A percentile compares a stretch with the other conserved stretches of the same genome.
Conservation (phyloP, 1,140 invertebrate species). For the Heliconius congener region DNA sequence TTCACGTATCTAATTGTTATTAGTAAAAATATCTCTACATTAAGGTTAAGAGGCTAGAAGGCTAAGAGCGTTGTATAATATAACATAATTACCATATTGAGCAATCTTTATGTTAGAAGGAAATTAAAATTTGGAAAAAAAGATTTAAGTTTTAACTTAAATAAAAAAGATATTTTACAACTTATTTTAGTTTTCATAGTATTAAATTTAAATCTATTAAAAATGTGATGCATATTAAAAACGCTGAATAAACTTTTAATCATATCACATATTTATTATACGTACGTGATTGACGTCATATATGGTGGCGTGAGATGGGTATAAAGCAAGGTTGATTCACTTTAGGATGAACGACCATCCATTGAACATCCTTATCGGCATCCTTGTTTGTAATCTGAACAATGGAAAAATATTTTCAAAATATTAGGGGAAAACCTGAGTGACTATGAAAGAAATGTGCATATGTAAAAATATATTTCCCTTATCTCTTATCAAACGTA, state of each 20-base stretch:
- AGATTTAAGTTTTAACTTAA: not conserved
- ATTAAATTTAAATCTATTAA: not conserved
- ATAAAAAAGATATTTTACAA: not conserved
- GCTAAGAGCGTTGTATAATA: constrained; percentile 39
- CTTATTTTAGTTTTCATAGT: not conserved
- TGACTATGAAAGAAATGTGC: not conserved
- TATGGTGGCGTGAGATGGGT: constrained; percentile 43
- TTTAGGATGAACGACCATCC: constrained; percentile 24
- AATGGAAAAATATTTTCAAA: not conserved
- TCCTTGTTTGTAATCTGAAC: constrained; percentile 48
- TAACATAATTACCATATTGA: constrained; percentile 30
- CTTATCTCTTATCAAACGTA: too few species aligned
- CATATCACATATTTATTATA: constrained; percentile 31
- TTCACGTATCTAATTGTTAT: constrained; percentile 31
- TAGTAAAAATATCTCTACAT: constrained; percentile 34
- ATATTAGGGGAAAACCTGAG: not conserved
- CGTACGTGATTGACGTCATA: constrained; percentile 43
- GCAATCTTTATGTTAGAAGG: not conserved
- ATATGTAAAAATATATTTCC: too few species aligned
- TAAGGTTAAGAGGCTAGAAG: constrained; percentile 48
- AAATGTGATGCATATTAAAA: not conserved
- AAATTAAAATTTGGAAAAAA: not conserved
- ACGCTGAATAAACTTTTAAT: not conserved
- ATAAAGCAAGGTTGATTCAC: constrained; percentile 49
- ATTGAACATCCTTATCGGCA: constrained; percentile 38